Evolutionary conservation across 2,797 vertebrate species (phyloP), one percentile per base, ranked within the genome.

Genomic region (Coregonus ussuriensis): DNA sequence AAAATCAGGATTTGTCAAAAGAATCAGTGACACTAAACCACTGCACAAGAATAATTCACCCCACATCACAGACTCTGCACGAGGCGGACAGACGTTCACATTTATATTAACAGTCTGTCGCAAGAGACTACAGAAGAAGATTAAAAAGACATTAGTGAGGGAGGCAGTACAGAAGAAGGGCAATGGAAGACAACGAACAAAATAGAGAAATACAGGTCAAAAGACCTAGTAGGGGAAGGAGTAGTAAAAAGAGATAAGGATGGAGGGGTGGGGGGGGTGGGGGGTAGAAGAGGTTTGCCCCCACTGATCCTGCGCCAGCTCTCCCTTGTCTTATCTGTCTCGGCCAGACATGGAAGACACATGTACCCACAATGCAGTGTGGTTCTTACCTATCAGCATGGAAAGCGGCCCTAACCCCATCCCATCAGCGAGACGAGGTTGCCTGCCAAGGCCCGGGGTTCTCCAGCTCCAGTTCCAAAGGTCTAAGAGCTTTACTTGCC

Each of bases 281-380:
- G 51, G 53, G 74, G 37, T 56, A 80, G 71, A 71, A 47, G 11
- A 69, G 83, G 76, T 87, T 89, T 71, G 59, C 79, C 80, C 21
- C 0, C 74, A 75, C 80, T 88, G 90, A 86, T 90, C 83, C 86
- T 83, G 76, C 71, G 89, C 88, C 91, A 90, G 82, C 81, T 74
- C 25, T 16, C 65, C 56, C 69, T 41, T 74, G 87, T 79, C 90
- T 93, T 93, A 93, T 93, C 92, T 86, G 87, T n/a, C 68, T 53
- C 4, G 80, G 72, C 87, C 92, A 93, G 92, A 86, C 86, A 80
- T 83, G 79, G 71, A 47, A 79, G 77, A 53, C 85, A 83, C 81
- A 82, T 81, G 78, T 79, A 84, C 77, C 88, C 83, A 81, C 84
- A 88, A 85, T 87, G 84, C 88, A 86, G 75, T 74, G 31, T 82